Evolutionary conservation across 2,797 vertebrate species (phyloP), one percentile per base, ranked within the genome.

Genomic region (Epinephelus coioides): DNA sequence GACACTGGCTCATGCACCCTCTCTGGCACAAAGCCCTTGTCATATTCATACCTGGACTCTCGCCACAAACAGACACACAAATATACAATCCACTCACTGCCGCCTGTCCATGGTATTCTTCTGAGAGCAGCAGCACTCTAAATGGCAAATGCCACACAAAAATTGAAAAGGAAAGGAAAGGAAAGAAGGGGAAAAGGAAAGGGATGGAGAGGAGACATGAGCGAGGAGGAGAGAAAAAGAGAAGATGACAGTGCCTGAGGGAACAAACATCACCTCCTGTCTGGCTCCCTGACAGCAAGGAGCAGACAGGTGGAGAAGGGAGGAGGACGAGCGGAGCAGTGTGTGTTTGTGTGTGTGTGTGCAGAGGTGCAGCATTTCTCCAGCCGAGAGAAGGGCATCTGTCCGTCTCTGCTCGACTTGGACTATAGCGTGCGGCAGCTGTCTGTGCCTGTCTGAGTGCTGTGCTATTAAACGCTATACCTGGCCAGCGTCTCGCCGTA

Each of bases 261-360:
- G 93, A 93, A 85, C 84, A 92, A 90, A 92, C 92, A 89, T 91
- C 89, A 87, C 90, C 88, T 86, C 86, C 89, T 92, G 90, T 92
- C 92, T 93, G 91, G 88, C 88, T 90, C 75, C 69, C 76, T 95
- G 94, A 95, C 94, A 94, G 92, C 89, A 73, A 86, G 82, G 92
- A 94, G 93, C 90, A 93, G 92, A 94, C 89, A 88, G 91, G 93
- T 91, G 88, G 89, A 90, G 89, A 82, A 68, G 84, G 82, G 88
- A 80, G 76, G 79, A 79, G 71, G 72, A 80, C 27, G 59, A 83
- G 71, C 34, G 60, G 72, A 80, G 78, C 67, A 11, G 56, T 18
- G 44, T 79, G 50, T 74, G 46, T 51, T 50, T 65, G 51, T 69
- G 70, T 40, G 50, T 49, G 18, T 65, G 49, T 57, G 51, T 50